Percentiles rank a stretch among this genome's conserved stretches.
These are phyloP conservation scores for Zoanthus solanderi DNA, from an alignment of 92 coral and sea anemone species.

Conservation along the genomic window DNA sequence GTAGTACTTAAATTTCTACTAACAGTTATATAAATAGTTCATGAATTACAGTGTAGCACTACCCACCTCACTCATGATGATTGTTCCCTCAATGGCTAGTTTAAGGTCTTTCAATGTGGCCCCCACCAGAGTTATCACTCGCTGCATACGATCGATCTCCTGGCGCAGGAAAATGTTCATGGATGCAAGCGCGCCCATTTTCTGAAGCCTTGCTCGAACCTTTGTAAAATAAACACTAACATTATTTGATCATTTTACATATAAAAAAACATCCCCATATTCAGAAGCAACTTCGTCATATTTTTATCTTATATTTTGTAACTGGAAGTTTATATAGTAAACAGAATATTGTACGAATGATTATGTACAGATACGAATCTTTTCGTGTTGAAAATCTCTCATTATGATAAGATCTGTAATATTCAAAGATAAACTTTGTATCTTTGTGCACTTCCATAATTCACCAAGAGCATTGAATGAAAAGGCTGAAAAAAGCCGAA, in stretches of 20 bases:
- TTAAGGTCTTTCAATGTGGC: constrained; percentile 82
- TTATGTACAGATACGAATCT: no score
- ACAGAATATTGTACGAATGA: no score
- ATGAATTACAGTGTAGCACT: background rate
- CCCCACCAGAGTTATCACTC: constrained; percentile 82
- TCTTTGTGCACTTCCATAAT: no score
- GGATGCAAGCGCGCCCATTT: constrained; percentile 91
- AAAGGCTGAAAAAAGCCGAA: no score
- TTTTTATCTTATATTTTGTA: background rate
- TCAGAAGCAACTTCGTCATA: background rate
- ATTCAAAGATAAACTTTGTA: no score
- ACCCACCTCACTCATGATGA: constrained; percentile 89
- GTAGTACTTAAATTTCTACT: no score
- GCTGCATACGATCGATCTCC: constrained; percentile 94
- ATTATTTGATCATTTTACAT: no score
- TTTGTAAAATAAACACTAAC: background rate
- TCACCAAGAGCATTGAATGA: no score
- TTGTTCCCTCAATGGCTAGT: constrained; percentile 92
- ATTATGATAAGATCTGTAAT: no score
- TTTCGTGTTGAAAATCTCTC: no score
- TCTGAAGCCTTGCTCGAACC: constrained; percentile 91
- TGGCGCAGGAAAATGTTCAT: constrained; percentile 93
- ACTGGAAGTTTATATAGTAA: no score
- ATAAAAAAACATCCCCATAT: background rate
- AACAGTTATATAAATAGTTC: no score